A percentile compares a stretch with the other conserved stretches of the same genome.
Conservation (phyloP, 2,888 invertebrate genomes). For the Coremacera marginata region DNA sequence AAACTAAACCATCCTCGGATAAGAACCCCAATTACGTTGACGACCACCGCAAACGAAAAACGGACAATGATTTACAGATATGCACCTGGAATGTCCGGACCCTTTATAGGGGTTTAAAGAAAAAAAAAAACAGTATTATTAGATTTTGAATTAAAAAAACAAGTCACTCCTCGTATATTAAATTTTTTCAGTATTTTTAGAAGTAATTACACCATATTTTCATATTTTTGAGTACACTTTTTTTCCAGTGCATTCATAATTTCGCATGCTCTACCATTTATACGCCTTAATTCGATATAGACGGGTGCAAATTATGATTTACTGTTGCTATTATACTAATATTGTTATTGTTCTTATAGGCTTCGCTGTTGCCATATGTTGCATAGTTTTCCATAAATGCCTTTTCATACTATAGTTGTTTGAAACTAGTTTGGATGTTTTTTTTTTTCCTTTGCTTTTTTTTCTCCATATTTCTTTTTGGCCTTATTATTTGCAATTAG, state of each 20-base stretch:
- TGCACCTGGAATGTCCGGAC: too few species aligned
- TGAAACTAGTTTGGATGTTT: background rate
- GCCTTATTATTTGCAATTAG: slow-evolving; percentile 8
- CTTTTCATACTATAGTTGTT: background rate
- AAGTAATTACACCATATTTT: too few species aligned
- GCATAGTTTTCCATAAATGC: background rate
- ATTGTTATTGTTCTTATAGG: slow-evolving; percentile 1
- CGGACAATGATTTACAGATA: too few species aligned
- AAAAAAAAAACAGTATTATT: too few species aligned
- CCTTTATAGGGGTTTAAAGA: too few species aligned
- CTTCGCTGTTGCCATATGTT: slow-evolving; percentile 5
- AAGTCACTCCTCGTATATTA: too few species aligned
- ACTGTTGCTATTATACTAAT: background rate
- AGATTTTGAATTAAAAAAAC: too few species aligned
- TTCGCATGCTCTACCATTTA: background rate
- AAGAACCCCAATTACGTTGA: too few species aligned
- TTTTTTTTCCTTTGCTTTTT: background rate
- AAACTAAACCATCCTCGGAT: too few species aligned
- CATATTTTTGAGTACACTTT: too few species aligned
- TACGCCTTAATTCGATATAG: background rate
- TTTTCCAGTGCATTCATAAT: background rate
- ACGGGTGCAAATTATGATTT: slow-evolving; percentile 22
- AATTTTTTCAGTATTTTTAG: too few species aligned
- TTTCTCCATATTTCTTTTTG: background rate
- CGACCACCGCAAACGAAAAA: too few species aligned